Evolutionary conservation across 2,113 vertebrate genomes (phyloP), one percentile per base, ranked within the genome.

Genomic region (Melospiza georgiana): DNA sequence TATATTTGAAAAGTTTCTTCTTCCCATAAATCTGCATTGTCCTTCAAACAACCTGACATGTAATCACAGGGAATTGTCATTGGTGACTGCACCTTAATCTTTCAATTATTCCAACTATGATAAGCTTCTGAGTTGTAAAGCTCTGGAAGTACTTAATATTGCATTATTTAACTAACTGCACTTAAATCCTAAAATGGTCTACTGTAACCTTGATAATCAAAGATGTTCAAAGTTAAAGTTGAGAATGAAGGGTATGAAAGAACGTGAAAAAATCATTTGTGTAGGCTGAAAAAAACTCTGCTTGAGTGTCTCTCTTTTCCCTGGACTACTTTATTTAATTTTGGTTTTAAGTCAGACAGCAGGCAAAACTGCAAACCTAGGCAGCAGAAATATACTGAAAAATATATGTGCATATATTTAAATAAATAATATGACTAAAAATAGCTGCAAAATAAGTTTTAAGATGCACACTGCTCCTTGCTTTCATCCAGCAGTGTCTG

Each of bases 341-440:
- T 78, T 65, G 15, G 25, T 89, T 91, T 95, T 84, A 96, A 95
- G 78, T 66, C 37, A 90, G n/a, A 44, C 14, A 84, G 8, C n/a
- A 23, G 11, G 24, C 8, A 87, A 43, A 88, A 58, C 4, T 83
- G 55, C 58, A 75, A 79, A 76, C 22, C 12, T 48, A 15, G 14
- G 24, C 10, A 44, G 11, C 11, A 74, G 20, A 92, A 88, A 77
- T 35, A 41, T 11, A 17, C 3, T 18, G 33, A 48, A 84, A 93
- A 82, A 83, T 27, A 22, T 5, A 51, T 23, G 15, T 44, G 15
- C 41, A 37, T 75, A 17, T 39, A 57, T 55, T 87, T 52, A 87
- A 71, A 85, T 54, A 65, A 69, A 71, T 80, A 85, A 41, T 44
- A 63, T 0, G 7, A 25, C 11, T 55, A 59, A 71, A 55, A 48